Evolutionary conservation across 2,113 vertebrate species (phyloP), one percentile per base, ranked within the genome.

Genomic region (Polyodon spathula): DNA sequence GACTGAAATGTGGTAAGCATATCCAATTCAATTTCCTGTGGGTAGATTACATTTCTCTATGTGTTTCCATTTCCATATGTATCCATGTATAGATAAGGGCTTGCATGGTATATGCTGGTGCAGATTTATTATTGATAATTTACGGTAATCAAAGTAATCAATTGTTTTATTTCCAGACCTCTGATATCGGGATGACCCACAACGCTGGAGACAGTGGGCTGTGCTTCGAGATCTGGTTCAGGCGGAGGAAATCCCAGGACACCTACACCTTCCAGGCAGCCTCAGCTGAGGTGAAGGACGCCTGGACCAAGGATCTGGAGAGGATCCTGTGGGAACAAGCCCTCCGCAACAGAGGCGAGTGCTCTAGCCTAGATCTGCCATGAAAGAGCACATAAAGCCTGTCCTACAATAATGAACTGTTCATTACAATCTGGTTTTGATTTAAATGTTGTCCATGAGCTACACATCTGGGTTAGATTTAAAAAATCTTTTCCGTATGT

Each of bases 151-250:
- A n/a, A n/a, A n/a, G n/a, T n/a, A n/a, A n/a, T n/a, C n/a, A n/a
- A n/a, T n/a, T n/a, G n/a, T n/a, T n/a, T n/a, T n/a, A n/a, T n/a
- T n/a, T n/a, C n/a, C n/a, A n/a, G n/a, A 88, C 83, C 0, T 83
- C 78, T 4, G 86, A 89, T 59, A 76, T 87, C 0, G 86, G 86
- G 1, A 86, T 89, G 84, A 89, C 86, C 15, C 85, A 84, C 42
- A 82, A 79, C 68, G 78, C 76, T 4, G 76, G 67, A 1, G 66
- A 81, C 52, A 78, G 76, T 17, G 63, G 74, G 7, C 71, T 80
- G 67, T 81, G 85, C 54, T 89, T 88, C 63, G 87, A 89, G 78
- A 86, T 89, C 56, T 88, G 87, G 87, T 84, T 87, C 69, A 78
- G 84, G 58, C 81, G 85, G 53, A 81, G 84, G 63, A 88, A 88